These are phyloP conservation scores for Tachyglossus aculeatus DNA, from an alignment of 2,797 vertebrate genomes.

Conservation along the genomic window DNA sequence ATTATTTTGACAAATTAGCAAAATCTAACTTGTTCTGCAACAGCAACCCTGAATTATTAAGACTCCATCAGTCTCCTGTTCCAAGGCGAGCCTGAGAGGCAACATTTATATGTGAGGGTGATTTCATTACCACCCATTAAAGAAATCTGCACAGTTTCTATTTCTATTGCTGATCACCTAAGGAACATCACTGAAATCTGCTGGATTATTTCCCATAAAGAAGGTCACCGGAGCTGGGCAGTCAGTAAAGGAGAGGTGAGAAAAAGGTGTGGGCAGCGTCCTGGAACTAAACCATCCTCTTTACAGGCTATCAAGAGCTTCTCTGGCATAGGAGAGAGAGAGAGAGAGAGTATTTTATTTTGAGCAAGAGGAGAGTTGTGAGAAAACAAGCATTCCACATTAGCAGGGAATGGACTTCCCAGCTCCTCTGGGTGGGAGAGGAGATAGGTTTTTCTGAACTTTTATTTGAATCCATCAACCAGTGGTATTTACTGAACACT, in stretches of 20 bases:
- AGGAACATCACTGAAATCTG: neutral
- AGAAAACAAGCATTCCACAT: too few relatives aligned
- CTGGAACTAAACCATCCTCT: too few relatives aligned
- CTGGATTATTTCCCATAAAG: neutral
- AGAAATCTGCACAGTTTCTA: slow-evolving; percentile 28
- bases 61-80: slow-evolving; percentile 7
- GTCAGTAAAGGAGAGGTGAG: neutral
- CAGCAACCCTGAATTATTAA: slow-evolving; percentile 56
- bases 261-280: too few relatives aligned
- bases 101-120: slow-evolving; percentile 12
- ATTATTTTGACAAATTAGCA: slow-evolving; percentile 59
- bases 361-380: too few relatives aligned
- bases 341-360: too few relatives aligned
- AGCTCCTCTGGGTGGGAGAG: too few relatives aligned
- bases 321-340: too few relatives aligned
- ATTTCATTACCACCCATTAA: slow-evolving; percentile 42
- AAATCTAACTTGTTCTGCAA: slow-evolving; percentile 57
- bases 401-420: too few relatives aligned
- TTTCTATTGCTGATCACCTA: neutral
- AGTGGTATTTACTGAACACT: too few relatives aligned
- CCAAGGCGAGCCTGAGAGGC: slow-evolving; percentile 7
- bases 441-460: too few relatives aligned
- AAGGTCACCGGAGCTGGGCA: neutral
- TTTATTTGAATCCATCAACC: too few relatives aligned
- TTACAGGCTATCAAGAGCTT: too few relatives aligned